Evolutionary conservation across 1,140 invertebrate genomes (phyloP).

Genomic region (Diachasma alloeum): DNA sequence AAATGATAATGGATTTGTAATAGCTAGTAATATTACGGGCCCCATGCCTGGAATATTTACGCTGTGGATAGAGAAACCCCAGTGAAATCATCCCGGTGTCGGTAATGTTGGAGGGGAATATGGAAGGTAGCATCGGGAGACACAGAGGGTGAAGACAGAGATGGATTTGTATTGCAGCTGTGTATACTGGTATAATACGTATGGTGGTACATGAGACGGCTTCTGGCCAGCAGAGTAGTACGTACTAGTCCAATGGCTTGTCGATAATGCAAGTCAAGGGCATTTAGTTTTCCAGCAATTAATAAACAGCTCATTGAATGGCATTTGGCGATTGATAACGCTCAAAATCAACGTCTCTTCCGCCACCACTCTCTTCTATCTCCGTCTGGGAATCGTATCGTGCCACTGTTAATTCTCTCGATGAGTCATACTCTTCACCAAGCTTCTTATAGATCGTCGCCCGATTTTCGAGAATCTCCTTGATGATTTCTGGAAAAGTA

Average conservation of each 20-base stretch:
- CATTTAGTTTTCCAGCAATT: conserved; percentile 16
- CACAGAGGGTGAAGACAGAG: conserved; percentile 26
- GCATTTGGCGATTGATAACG: conserved; percentile 38
- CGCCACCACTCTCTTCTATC: conserved; percentile 47
- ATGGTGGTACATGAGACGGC: conserved; percentile 8
- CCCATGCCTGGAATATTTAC: conserved; percentile 23
- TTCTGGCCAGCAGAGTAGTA: not conserved
- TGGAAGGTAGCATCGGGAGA: not conserved
- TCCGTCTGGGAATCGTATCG: conserved; percentile 34
- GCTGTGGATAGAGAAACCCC: conserved; percentile 23
- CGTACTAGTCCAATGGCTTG: not conserved
- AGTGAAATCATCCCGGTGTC: conserved; percentile 12
- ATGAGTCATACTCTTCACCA: conserved; percentile 54
- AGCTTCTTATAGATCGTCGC: conserved; percentile 69
- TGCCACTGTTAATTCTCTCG: conserved; percentile 30
- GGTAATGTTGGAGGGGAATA: conserved; percentile 2
- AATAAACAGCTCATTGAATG: conserved; percentile 11
- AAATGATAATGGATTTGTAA: conserved; percentile 50
- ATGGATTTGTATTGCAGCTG: conserved; percentile 59
- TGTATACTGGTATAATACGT: conserved; percentile 51
- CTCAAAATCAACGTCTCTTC: conserved; percentile 38
- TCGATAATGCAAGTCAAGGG: not conserved
- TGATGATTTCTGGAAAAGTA: conserved; percentile 71
- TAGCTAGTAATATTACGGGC: conserved; percentile 23
- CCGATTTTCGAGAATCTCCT: conserved; percentile 77